Percentiles rank a stretch among this genome's conserved stretches.
phyloP scores from a whole-genome alignment of 2,797 vertebrate genomes.

The Rachycentron canadum region DNA sequence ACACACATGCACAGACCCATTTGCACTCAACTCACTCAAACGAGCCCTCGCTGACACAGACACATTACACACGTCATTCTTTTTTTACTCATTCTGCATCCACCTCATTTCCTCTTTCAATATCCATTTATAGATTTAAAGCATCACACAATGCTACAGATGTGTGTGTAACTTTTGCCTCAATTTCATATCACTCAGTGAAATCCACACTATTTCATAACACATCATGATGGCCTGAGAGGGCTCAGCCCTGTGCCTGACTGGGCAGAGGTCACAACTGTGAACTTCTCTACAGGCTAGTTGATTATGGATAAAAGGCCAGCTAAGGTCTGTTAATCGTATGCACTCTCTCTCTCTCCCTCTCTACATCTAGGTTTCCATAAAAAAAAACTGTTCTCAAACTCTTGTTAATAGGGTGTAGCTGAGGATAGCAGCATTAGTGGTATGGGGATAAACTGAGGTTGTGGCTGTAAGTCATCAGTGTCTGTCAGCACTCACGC shows the following conservation, averaged over 20 bases:
- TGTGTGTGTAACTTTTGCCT: constrained; percentile 29
- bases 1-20: constrained; percentile 1
- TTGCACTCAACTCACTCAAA: constrained; percentile 24
- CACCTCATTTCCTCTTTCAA: constrained; percentile 33
- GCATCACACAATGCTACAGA: constrained; percentile 14
- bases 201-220: constrained; percentile 69
- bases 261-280: constrained; percentile 41
- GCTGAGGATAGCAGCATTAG: constrained; percentile 55
- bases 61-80: constrained; percentile 11
- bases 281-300: constrained; percentile 8
- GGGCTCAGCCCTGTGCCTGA: constrained; percentile 30
- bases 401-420: constrained; percentile 44
- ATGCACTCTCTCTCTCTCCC: constrained; percentile 5
- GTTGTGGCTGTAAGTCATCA: constrained; percentile 53
- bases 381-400: constrained; percentile 27
- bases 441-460: constrained; percentile 43
- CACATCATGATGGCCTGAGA: constrained; percentile 29
- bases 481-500: constrained; percentile 34
- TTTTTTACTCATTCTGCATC: constrained; percentile 33
- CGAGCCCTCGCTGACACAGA: constrained; percentile 24
- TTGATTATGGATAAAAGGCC: constrained; percentile 43
- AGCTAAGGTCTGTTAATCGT: constrained; percentile 47
- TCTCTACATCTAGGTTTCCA: constrained; percentile 27
- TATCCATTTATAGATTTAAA: constrained; percentile 48
- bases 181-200: constrained; percentile 40